Evolutionary conservation across 2,797 vertebrate species (phyloP).

Genomic region (Bradypus variegatus): DNA sequence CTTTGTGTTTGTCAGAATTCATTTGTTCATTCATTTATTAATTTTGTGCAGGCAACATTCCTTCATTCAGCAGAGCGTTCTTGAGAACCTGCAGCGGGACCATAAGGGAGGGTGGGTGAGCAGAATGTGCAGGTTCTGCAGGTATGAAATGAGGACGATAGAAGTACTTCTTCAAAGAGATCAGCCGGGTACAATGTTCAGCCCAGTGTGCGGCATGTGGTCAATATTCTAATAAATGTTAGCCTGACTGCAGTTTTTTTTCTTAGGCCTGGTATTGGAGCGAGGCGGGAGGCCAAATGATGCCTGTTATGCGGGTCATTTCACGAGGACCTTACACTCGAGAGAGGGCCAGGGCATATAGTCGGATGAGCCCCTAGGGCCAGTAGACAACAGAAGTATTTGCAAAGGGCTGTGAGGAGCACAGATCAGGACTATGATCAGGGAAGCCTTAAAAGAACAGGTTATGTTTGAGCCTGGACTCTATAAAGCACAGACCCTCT

Average conservation of each 20-base stretch:
- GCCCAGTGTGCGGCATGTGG: background rate
- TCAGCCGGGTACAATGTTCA: background rate
- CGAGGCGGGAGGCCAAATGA: background rate
- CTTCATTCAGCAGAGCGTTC: background rate
- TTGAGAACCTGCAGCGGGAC: background rate
- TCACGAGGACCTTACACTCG: background rate
- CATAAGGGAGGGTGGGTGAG: background rate
- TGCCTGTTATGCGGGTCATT: background rate
- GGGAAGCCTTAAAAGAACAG: background rate
- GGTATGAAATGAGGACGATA: background rate
- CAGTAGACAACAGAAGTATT: background rate
- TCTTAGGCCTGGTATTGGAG: background rate
- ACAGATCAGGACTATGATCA: background rate
- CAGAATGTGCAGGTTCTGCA: background rate
- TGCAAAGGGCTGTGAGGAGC: background rate
- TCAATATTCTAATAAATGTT: background rate
- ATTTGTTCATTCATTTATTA: background rate
- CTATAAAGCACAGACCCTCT: background rate
- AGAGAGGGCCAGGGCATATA: background rate
- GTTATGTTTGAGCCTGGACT: background rate
- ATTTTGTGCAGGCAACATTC: background rate
- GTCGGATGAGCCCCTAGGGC: background rate
- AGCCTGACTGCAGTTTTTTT: background rate
- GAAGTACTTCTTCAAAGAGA: background rate
- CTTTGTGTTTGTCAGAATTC: background rate